Evolutionary conservation across 1,140 invertebrate genomes (phyloP).

Genomic region (Tetranychus urticae): DNA sequence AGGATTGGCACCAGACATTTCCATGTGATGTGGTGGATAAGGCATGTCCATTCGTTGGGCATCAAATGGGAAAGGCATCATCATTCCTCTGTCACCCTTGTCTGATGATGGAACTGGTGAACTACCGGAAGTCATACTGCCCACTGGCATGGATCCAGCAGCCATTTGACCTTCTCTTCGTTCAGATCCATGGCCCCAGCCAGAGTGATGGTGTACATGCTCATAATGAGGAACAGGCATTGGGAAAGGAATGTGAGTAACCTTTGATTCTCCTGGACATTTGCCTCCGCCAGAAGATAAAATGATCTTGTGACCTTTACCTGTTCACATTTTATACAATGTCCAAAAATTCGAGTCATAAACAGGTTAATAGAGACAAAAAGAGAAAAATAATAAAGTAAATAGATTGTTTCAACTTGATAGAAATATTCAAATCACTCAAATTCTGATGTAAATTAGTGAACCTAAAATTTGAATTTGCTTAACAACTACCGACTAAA

Average conservation of each 20-base stretch:
- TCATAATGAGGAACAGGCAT: background rate
- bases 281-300: background rate
- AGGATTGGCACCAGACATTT: too few species aligned
- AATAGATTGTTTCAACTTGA: background rate
- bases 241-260: background rate
- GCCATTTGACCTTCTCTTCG: background rate
- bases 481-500: background rate
- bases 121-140: background rate
- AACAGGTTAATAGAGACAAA: background rate
- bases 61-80: background rate
- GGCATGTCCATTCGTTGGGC: background rate
- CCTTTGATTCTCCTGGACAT: background rate
- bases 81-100: background rate
- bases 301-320: background rate
- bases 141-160: background rate
- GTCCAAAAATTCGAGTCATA: background rate
- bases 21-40: background rate
- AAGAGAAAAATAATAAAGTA: background rate
- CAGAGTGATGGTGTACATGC: background rate
- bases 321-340: background rate
- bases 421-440: too few species aligned
- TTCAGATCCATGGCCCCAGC: background rate
- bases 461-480: background rate
- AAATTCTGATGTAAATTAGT: too few species aligned
- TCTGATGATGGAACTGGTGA: background rate